These are phyloP conservation scores for Henricia sp. DNA, from an alignment of 53 echinoderm and acorn worm species.

Conservation along the genomic window DNA sequence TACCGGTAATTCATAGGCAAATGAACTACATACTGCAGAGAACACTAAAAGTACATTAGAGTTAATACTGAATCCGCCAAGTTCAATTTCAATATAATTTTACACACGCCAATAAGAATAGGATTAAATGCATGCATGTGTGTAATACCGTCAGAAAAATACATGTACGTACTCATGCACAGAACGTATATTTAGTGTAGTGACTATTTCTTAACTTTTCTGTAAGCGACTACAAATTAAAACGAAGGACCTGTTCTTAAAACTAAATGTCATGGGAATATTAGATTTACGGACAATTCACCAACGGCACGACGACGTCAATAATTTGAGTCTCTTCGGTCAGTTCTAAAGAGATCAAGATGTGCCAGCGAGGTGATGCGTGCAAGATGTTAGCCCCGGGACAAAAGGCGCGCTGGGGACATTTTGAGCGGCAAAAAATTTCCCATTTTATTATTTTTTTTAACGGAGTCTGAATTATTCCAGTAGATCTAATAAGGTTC, in stretches of 20 bases:
- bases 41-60: too few species aligned
- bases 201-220: too few species aligned
- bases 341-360: not conserved
- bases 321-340: not conserved
- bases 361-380: not conserved
- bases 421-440: not conserved
- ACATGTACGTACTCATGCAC: too few species aligned
- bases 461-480: conserved; percentile 32
- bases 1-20: too few species aligned
- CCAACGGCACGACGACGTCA: not conserved
- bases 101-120: too few species aligned
- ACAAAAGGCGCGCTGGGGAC: not conserved
- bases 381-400: not conserved
- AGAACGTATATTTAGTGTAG: too few species aligned
- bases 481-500: conserved; percentile 49
- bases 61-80: too few species aligned
- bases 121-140: too few species aligned
- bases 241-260: conserved; percentile 17
- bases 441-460: not conserved
- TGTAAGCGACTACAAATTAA: conserved; percentile 27
- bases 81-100: too few species aligned
- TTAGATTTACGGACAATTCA: not conserved
- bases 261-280: not conserved
- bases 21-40: too few species aligned
- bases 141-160: too few species aligned